Percentiles rank a stretch among this genome's conserved stretches.
Evolutionary conservation across 2,797 vertebrate species (phyloP).

Genomic region (Cirrhinus mrigala): DNA sequence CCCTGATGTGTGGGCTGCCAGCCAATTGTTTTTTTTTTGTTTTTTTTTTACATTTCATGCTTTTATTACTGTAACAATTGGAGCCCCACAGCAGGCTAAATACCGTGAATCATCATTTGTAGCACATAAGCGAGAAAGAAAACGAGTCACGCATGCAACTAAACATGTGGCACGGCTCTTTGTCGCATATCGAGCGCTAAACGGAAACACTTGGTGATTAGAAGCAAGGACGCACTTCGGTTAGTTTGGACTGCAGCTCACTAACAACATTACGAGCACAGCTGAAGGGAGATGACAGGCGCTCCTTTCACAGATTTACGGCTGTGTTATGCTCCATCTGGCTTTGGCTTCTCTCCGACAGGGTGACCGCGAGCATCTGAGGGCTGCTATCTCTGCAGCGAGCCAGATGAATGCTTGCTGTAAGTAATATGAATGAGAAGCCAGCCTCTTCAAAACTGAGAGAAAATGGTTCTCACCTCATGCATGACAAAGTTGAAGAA

Average conservation of each 20-base stretch:
- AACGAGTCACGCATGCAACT: not conserved
- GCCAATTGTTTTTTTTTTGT: not conserved
- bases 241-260: slow-evolving; percentile 1
- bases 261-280: slow-evolving; percentile 9
- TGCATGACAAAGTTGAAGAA: not conserved
- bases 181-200: not conserved
- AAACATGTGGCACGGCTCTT: not conserved
- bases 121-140: slow-evolving; percentile 2
- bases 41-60: no score
- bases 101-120: not conserved
- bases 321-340: slow-evolving; percentile 10
- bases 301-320: slow-evolving; percentile 30
- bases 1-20: slow-evolving; percentile 40
- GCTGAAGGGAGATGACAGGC: slow-evolving; percentile 36
- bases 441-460: not conserved
- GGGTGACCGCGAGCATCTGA: slow-evolving; percentile 16
- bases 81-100: not conserved
- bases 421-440: not conserved
- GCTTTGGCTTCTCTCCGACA: slow-evolving; percentile 13
- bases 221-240: not conserved
- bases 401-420: not conserved
- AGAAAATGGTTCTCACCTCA: not conserved
- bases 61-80: not conserved
- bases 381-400: not conserved
- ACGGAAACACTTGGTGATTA: not conserved